A percentile compares a stretch with the other conserved stretches of the same genome.
Evolutionary conservation across 2,888 invertebrate species (phyloP).

Genomic region (Muschampia plurimacula): DNA sequence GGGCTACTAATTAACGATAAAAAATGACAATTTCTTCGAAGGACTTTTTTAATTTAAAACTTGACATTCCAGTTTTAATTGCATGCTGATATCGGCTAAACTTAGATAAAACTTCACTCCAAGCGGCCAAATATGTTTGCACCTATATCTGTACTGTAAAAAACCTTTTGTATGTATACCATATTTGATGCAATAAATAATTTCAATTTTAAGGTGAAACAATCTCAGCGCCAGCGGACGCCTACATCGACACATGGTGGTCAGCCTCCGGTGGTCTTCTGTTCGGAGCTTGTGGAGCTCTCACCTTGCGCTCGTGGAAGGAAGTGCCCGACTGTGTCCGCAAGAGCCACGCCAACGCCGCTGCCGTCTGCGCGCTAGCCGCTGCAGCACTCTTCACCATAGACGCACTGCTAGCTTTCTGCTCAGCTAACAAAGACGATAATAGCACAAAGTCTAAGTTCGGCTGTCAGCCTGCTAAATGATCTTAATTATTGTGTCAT

Average conservation of each 20-base stretch:
- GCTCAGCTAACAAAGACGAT: conserved; percentile 61
- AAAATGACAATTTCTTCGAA: background rate
- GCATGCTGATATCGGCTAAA: too few relatives aligned
- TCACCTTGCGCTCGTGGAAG: conserved; percentile 68
- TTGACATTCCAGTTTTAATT: too few relatives aligned
- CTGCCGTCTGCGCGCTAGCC: conserved; percentile 67
- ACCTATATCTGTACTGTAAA: too few relatives aligned
- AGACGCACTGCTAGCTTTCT: conserved; percentile 67
- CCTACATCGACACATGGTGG: conserved; percentile 80
- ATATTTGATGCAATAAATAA: too few relatives aligned
- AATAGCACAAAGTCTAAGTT: conserved; percentile 59
- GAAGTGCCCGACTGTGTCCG: conserved; percentile 60
- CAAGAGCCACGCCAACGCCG: conserved; percentile 59
- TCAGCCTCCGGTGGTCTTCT: conserved; percentile 66
- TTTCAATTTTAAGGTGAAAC: conserved; percentile 61
- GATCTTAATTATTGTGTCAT: too few relatives aligned
- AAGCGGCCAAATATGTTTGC: too few relatives aligned
- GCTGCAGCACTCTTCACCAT: conserved; percentile 63
- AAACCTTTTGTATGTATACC: too few relatives aligned
- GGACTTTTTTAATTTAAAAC: too few relatives aligned
- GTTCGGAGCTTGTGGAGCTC: conserved; percentile 66
- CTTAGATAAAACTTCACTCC: too few relatives aligned
- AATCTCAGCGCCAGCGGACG: conserved; percentile 74
- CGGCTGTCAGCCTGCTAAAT: too few relatives aligned
- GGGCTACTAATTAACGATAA: background rate